phyloP scores from a whole-genome alignment of 1,140 invertebrate species.

The Zeugodacus cucurbitae region DNA sequence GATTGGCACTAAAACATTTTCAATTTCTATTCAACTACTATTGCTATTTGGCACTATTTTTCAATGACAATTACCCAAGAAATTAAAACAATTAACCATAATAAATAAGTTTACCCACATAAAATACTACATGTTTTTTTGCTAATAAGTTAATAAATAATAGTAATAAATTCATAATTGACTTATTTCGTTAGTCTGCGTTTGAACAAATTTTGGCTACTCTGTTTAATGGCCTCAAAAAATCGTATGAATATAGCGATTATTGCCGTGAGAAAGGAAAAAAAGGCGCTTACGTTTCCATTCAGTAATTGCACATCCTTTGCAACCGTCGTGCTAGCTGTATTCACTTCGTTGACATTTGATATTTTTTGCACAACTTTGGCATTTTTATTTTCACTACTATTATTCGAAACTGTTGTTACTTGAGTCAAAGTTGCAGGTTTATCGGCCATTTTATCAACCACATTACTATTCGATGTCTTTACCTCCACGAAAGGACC shows the following conservation, averaged over 20 bases:
- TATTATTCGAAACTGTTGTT: not conserved
- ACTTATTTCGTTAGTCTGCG: not conserved
- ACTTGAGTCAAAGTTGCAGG: not conserved
- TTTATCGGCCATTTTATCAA: not conserved
- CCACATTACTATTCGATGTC: not conserved
- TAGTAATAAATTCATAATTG: not conserved
- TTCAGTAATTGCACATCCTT: not conserved
- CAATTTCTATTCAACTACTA: not conserved
- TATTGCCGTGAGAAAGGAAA: not conserved
- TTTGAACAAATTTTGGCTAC: not conserved
- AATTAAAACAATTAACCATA: not conserved
- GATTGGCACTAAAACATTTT: not conserved
- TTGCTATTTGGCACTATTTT: not conserved
- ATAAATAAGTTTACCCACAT: not conserved
- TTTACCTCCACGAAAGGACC: conserved; percentile 56
- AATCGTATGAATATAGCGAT: not conserved
- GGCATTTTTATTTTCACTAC: not conserved
- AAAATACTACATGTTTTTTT: not conserved
- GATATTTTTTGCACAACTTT: not conserved
- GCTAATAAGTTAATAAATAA: not conserved
- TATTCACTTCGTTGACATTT: not conserved
- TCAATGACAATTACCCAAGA: not conserved
- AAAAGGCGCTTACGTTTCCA: conserved; percentile 13
- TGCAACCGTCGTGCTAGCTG: no score
- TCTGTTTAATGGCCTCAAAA: conserved; percentile 20